Evolutionary conservation across 2,797 vertebrate species (phyloP).

Genomic region (Heliangelus exortis): DNA sequence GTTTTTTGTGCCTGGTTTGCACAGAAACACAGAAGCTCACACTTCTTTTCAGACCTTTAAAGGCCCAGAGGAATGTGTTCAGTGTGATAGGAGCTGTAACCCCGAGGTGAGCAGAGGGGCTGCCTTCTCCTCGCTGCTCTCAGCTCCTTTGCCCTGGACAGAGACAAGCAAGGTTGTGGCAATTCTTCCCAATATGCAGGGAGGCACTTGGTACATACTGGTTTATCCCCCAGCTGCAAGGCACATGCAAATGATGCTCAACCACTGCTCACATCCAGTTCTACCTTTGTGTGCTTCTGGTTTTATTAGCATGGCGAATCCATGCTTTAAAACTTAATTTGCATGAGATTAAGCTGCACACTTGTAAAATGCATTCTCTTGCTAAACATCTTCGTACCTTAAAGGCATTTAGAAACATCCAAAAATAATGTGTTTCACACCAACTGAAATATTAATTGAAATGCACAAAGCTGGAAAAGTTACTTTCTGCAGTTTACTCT

Average conservation of each 20-base stretch:
- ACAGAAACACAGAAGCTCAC: neutral
- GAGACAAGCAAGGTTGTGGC: fast-evolving
- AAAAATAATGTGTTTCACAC: neutral
- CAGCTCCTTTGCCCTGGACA: neutral
- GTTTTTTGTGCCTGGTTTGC: neutral
- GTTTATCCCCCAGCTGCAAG: neutral
- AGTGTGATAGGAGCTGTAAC: fast-evolving
- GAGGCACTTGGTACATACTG: neutral
- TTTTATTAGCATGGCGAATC: neutral
- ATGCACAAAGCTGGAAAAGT: neutral
- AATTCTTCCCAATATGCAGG: neutral
- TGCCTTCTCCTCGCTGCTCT: neutral
- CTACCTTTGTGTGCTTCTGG: neutral
- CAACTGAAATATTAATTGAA: neutral
- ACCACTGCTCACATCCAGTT: neutral
- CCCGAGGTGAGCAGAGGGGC: fast-evolving
- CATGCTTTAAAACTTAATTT: neutral
- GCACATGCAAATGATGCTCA: neutral
- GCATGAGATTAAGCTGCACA: neutral
- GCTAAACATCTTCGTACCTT: neutral
- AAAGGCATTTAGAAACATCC: neutral
- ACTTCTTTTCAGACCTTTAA: neutral
- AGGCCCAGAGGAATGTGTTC: neutral
- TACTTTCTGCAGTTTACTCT: neutral
- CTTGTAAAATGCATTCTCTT: neutral